Percentiles rank a stretch among this genome's conserved stretches.
Conservation (phyloP, 2,113 vertebrate species). For the Coptodon bakossiorum region DNA sequence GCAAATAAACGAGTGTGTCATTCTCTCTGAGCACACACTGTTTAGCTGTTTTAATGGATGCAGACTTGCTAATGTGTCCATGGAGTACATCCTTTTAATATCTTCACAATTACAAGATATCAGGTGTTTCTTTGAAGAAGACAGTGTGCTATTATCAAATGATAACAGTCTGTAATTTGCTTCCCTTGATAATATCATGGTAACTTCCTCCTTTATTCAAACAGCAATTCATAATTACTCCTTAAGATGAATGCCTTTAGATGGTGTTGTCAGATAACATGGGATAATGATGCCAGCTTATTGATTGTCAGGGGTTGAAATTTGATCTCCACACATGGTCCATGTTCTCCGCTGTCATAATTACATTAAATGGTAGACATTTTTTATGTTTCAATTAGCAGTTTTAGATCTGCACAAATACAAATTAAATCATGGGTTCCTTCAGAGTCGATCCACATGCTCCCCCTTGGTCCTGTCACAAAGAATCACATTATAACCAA, state of each 20-base stretch:
- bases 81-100: not conserved
- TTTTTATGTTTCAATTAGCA: not conserved
- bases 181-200: not conserved
- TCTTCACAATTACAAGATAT: not conserved
- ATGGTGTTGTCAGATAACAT: not conserved
- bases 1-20: not conserved
- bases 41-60: constrained; percentile 20
- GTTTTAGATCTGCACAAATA: not conserved
- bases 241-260: not conserved
- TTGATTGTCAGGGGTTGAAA: not conserved
- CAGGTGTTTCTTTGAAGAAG: not conserved
- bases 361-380: not conserved
- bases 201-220: not conserved
- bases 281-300: not conserved
- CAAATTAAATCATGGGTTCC: rapidly evolving
- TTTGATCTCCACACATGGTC: not conserved
- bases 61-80: not conserved
- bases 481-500: not conserved
- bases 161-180: not conserved
- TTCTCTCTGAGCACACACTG: not conserved
- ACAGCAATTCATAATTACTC: not conserved
- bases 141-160: not conserved
- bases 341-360: not conserved
- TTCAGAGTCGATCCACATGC: not conserved
- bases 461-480: not conserved